Base-by-base conservation (phyloP, 1,140 invertebrate species). In the Tribolium madens region DNA sequence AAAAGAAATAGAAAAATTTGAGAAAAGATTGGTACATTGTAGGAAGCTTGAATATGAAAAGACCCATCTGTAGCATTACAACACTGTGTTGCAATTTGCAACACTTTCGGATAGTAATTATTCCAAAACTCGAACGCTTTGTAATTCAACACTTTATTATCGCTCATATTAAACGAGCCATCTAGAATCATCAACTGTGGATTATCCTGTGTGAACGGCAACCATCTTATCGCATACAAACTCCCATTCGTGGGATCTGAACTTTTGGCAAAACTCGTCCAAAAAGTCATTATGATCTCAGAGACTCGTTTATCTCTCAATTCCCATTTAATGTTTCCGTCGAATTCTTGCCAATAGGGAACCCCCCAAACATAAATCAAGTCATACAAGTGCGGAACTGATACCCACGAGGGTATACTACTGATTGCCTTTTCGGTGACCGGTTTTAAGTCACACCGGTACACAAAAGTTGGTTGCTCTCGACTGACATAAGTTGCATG, bases 41-140 rank as follows among this genome's bases (percentile, higher is more conserved):
- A 64, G n/a, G 57, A 33, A 33, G 14, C 14, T 3, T 64, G 57
- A 64, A 64, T 14, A 2, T 12, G 31, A 1, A 15, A n/a, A 1
- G n/a, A 31, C n/a, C 3, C 57, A 18, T 84, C 82, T 1, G 86
- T 88, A 26, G 87, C 84, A 83, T 92, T 92, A 79, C 92, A 94
- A 82, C 92, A 94, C 80, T 91, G 89, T 1, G 89, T 91, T 0
- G 92, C 90, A 72, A 92, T 88, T 81, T 90, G 87, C 0, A 93
- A 80, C 7, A 95, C 88, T 84, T 89, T 92, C 0, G 93, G 93
- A 84, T 93, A 95, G 81, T 94, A 93, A 36, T 93, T 89, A 81
- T 93, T 94, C 93, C 93, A 95, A 86, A 95, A 95, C 47, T 91
- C 89, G 77, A 94, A 89, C 5, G 92, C 90, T 81, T 92, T 93